Base-by-base conservation (phyloP, 1,140 invertebrate species). In the Chrysomallon squamiferum region DNA sequence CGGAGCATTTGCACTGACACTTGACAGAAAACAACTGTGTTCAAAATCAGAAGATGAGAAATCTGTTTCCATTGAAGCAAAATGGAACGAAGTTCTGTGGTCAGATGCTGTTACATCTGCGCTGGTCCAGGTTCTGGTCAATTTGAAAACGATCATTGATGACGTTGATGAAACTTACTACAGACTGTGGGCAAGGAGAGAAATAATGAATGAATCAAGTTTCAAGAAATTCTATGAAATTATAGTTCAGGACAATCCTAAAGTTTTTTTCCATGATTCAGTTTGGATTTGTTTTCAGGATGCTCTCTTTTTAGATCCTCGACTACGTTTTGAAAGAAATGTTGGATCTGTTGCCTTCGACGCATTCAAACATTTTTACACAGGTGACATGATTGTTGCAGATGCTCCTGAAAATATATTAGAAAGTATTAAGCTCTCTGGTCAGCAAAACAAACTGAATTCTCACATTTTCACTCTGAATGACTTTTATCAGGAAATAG, bases 1-100 rank as follows among this genome's bases (percentile, higher is more conserved):
- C 60, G 75, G 63, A 20, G 52, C 66, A 5, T 80, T 82, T 73
- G 62, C 71, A 25, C 52, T 79, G n/a, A 73, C 65, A 1, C 68
- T 71, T n/a, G 63, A 73, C 50, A 65, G 77, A 29, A 62, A 62
- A 49, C 56, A 65, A n/a, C 45, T 75, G 1, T 57, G 60, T 47
- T 54, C 33, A 11, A 29, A 49, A 20, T 65, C 67, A 41, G 65
- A 75, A 32, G 73, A 72, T 59, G 67, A 75, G 30, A 68, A 58
- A 52, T 38, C 5, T 38, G n/a, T 9, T 29, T 52, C 27, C 30
- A 7, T 20, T n/a, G 63, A 59, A 38, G 67, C 60, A 35, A 35
- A 65, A 11, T 80, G 78, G 78, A 80, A 80, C 56, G 45, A 71
- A 25, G 62, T 58, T 27, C 57, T 80, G 1, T 56, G 75, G 4